These are phyloP conservation scores for Papilio elwesi DNA, from an alignment of 2,888 invertebrate species.

Conservation along the genomic window DNA sequence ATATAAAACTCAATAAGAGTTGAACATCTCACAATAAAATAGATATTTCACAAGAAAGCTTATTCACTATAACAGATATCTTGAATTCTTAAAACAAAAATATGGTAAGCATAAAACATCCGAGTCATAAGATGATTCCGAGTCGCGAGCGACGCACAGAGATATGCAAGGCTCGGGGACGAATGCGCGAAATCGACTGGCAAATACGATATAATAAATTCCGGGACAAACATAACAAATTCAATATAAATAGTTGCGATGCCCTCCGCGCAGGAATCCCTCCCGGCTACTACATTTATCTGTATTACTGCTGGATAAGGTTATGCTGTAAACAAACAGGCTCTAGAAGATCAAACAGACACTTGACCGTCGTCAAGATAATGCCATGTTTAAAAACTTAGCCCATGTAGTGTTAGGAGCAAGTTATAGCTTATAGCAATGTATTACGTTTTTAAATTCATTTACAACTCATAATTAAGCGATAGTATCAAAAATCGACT, in stretches of 20 bases:
- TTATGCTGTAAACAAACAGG: constrained; percentile 46
- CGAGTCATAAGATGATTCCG: constrained; percentile 23
- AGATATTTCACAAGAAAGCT: not conserved
- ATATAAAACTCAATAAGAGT: too few species aligned
- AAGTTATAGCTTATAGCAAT: too few species aligned
- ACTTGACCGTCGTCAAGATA: not conserved
- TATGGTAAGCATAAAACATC: constrained; percentile 4
- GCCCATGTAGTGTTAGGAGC: too few species aligned
- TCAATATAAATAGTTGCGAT: constrained; percentile 53
- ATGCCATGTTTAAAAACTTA: not conserved
- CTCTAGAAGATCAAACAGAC: not conserved
- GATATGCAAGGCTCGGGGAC: constrained; percentile 38
- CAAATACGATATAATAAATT: constrained; percentile 52
- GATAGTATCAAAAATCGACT: too few species aligned
- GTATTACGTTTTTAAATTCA: too few species aligned
- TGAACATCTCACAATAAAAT: too few species aligned
- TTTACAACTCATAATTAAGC: too few species aligned
- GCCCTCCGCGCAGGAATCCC: constrained; percentile 48
- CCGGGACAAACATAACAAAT: constrained; percentile 50
- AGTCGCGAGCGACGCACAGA: constrained; percentile 10
- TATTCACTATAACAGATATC: not conserved
- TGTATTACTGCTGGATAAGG: constrained; percentile 55
- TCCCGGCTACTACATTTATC: constrained; percentile 50
- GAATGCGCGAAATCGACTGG: constrained; percentile 44
- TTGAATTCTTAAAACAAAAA: constrained; percentile 9